A percentile compares a stretch with the other conserved stretches of the same genome.
phyloP scores from a whole-genome alignment of 1,140 invertebrate species.

The Ceratoteleas bidentatus region DNA sequence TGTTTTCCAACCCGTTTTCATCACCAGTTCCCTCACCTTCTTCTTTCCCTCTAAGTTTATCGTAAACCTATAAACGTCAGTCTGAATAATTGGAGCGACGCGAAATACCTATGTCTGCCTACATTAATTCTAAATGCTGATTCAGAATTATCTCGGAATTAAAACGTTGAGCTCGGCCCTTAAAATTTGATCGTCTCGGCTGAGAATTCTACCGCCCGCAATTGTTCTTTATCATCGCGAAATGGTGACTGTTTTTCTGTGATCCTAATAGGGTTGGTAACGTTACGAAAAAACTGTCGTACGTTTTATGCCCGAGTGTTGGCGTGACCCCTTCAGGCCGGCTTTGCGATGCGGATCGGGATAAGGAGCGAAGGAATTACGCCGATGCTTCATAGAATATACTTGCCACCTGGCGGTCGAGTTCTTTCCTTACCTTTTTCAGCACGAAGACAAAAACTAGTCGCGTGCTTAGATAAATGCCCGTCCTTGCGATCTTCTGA shows the following conservation, averaged over 20 bases:
- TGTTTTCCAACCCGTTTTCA: too few relatives aligned
- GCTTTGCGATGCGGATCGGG: slow-evolving; percentile 27
- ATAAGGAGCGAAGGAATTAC: slow-evolving; percentile 56
- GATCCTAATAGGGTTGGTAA: slow-evolving; percentile 28
- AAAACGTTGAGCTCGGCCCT: too few relatives aligned
- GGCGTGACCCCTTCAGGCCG: slow-evolving; percentile 9
- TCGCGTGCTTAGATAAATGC: slow-evolving; percentile 79
- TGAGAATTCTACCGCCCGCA: too few relatives aligned
- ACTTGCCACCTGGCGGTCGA: slow-evolving; percentile 75
- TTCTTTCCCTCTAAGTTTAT: too few relatives aligned
- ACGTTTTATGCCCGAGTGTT: slow-evolving; percentile 38
- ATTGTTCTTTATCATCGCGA: slow-evolving; percentile 19
- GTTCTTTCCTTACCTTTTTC: slow-evolving; percentile 71
- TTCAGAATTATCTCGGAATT: too few relatives aligned
- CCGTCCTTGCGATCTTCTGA: slow-evolving; percentile 70
- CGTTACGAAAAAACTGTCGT: slow-evolving; percentile 14
- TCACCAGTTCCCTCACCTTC: too few relatives aligned
- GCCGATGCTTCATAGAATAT: slow-evolving; percentile 59
- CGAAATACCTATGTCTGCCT: too few relatives aligned
- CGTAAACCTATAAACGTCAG: too few relatives aligned
- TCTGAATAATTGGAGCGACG: too few relatives aligned
- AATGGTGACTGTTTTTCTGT: slow-evolving; percentile 18
- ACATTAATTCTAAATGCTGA: too few relatives aligned
- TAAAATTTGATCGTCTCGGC: too few relatives aligned
- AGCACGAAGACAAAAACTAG: slow-evolving; percentile 77